These are phyloP conservation scores for Conus ventricosus DNA, from an alignment of 1,140 invertebrate species.

Conservation along the genomic window DNA sequence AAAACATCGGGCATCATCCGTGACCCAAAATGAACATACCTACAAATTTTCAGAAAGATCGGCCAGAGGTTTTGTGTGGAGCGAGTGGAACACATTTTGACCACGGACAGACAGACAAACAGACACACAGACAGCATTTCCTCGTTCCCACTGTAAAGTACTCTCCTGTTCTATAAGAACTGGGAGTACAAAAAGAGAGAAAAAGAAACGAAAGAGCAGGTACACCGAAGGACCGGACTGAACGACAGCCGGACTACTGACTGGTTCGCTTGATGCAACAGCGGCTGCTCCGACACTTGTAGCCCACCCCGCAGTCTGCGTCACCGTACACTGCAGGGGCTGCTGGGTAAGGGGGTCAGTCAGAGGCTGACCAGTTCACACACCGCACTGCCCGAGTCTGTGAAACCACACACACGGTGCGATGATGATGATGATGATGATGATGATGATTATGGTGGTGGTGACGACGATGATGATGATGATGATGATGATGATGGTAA, in stretches of 20 bases:
- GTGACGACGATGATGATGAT: not conserved
- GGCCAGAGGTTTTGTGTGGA: no score
- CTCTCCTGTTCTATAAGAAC: no score
- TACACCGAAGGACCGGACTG: not conserved
- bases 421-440: not conserved
- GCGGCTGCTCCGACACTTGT: not conserved
- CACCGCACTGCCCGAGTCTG: not conserved
- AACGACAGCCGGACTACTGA: not conserved
- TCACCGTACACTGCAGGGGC: not conserved
- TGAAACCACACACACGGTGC: not conserved
- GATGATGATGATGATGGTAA: not conserved
- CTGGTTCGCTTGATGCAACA: not conserved
- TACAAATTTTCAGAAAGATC: no score
- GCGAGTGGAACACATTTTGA: no score
- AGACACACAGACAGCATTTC: no score
- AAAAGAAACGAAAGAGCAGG: no score
- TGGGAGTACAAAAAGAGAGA: no score
- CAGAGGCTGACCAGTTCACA: constrained; percentile 10
- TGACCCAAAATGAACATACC: no score
- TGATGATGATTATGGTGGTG: no score
- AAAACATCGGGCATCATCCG: no score
- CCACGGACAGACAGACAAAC: no score
- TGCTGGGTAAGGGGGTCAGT: not conserved
- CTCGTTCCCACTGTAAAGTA: no score
- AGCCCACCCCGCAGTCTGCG: not conserved